Conservation (phyloP, 2,888 invertebrate genomes). For the Leistus spinibarbis region DNA sequence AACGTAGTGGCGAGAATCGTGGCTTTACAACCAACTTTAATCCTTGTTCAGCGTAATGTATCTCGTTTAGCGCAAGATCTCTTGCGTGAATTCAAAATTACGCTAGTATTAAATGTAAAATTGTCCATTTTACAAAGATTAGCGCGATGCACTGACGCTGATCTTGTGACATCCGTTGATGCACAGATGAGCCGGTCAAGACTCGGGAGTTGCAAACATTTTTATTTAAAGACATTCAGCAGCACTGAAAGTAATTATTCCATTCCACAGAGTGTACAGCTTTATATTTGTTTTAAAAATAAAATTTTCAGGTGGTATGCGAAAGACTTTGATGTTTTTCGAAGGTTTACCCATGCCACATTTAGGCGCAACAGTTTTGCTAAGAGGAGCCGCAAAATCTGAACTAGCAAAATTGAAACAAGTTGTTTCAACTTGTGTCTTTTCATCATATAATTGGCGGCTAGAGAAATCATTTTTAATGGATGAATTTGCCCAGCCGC, state of each 20-base stretch:
- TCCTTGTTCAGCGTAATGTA: slow-evolving; percentile 89
- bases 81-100: slow-evolving; percentile 78
- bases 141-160: slow-evolving; percentile 80
- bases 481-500: slow-evolving; percentile 83
- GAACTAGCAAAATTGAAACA: slow-evolving; percentile 84
- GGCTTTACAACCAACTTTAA: slow-evolving; percentile 82
- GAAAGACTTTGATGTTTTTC: slow-evolving; percentile 90
- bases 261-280: not conserved
- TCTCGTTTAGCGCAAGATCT: slow-evolving; percentile 85
- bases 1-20: slow-evolving; percentile 86
- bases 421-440: slow-evolving; percentile 80
- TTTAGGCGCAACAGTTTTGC: slow-evolving; percentile 84
- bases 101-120: slow-evolving; percentile 86
- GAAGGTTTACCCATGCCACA: slow-evolving; percentile 86
- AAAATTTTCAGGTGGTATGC: slow-evolving; percentile 59
- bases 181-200: slow-evolving; percentile 81
- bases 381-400: slow-evolving; percentile 75
- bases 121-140: slow-evolving; percentile 78
- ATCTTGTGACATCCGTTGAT: slow-evolving; percentile 85
- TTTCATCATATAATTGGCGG: slow-evolving; percentile 88
- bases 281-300: slow-evolving; percentile 25
- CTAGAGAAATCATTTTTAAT: slow-evolving; percentile 89
- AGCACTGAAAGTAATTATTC: slow-evolving; percentile 56
- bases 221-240: slow-evolving; percentile 70
- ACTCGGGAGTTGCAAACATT: slow-evolving; percentile 83